These are phyloP conservation scores for Pristis pectinata DNA, from an alignment of 2,797 vertebrate species.

Conservation along the genomic window DNA sequence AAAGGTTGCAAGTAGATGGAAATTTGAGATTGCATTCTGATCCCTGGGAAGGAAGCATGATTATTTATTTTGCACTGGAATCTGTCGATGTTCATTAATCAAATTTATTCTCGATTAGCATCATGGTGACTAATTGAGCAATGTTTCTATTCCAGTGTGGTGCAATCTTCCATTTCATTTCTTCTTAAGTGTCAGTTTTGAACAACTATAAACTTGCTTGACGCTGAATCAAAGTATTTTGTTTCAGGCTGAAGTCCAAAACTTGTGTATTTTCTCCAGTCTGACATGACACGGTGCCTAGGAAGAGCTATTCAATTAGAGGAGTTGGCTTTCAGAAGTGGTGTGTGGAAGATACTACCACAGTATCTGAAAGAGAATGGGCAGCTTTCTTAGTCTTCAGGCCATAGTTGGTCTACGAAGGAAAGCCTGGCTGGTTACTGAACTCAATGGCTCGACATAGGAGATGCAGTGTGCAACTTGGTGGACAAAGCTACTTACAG, in stretches of 20 bases:
- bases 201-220: not conserved
- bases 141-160: not conserved
- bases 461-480: not conserved
- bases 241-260: not conserved
- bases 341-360: not conserved
- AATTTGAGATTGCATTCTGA: not conserved
- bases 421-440: not conserved
- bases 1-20: not conserved
- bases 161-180: not conserved
- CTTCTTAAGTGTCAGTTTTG: not conserved
- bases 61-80: not conserved
- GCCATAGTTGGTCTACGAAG: not conserved
- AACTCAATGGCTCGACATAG: not conserved
- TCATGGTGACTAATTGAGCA: not conserved
- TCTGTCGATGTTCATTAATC: not conserved
- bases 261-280: no score
- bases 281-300: not conserved
- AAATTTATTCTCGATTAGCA: not conserved
- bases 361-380: not conserved
- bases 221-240: not conserved
- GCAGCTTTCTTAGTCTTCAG: not conserved
- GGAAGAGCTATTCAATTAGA: not conserved
- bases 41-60: not conserved
- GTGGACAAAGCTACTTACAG: not conserved
- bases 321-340: not conserved